These are phyloP conservation scores for Oreochromis mossambicus DNA, from an alignment of 2,797 vertebrate genomes.

Conservation along the genomic window DNA sequence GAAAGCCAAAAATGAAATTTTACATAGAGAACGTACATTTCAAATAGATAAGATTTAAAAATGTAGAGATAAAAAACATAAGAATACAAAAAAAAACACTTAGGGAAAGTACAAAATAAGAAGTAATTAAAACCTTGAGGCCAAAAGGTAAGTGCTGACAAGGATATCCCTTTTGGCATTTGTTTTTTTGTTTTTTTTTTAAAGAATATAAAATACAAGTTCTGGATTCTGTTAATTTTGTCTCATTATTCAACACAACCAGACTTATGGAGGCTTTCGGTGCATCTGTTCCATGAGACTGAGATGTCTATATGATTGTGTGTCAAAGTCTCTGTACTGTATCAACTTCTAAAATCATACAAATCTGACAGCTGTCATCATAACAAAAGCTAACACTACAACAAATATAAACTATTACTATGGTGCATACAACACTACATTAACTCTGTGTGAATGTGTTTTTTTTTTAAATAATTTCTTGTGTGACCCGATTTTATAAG, in stretches of 20 bases:
- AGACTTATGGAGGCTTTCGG: not conserved
- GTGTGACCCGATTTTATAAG: not conserved
- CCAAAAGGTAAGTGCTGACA: not conserved
- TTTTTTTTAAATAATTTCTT: not conserved
- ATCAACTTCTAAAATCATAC: not conserved
- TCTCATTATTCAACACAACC: not conserved
- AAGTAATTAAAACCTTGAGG: not conserved
- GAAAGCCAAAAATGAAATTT: not conserved
- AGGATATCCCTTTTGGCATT: not conserved
- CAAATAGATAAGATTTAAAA: not conserved
- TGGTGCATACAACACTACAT: not conserved
- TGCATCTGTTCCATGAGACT: not conserved
- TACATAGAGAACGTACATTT: not conserved
- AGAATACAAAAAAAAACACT: not conserved
- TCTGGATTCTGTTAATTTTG: not conserved
- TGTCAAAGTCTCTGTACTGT: not conserved
- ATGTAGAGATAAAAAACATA: not conserved
- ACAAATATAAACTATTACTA: not conserved
- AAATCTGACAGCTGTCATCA: not conserved
- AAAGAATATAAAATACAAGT: not conserved
- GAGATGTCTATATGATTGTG: not conserved
- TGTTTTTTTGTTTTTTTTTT: not conserved
- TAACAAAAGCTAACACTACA: not conserved
- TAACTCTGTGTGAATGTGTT: not conserved
- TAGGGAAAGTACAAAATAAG: not conserved